These are phyloP conservation scores for Pteromalus puparum DNA, from an alignment of 1,140 invertebrate species.

Conservation along the genomic window DNA sequence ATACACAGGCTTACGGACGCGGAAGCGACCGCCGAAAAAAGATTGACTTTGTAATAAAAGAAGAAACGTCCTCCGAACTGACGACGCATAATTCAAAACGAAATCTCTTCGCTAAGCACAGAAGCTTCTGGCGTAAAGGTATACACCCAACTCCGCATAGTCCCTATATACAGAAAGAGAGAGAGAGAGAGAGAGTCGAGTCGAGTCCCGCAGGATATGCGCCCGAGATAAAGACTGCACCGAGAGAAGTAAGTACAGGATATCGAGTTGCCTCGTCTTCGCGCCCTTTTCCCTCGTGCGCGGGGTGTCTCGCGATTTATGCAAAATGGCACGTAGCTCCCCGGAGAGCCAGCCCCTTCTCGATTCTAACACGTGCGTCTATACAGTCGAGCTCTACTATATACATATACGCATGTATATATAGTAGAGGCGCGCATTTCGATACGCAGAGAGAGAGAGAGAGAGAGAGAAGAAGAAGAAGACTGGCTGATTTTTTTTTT, in stretches of 20 bases:
- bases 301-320: conserved; percentile 75
- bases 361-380: conserved; percentile 70
- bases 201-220: conserved; percentile 14
- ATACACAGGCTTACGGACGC: no score
- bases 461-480: neutral
- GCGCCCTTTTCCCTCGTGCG: conserved; percentile 29
- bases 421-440: no score
- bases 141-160: neutral
- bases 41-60: neutral
- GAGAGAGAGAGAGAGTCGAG: no score
- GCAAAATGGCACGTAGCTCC: conserved; percentile 74
- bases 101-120: neutral
- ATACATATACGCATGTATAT: no score
- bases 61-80: neutral
- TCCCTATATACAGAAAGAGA: neutral
- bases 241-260: conserved; percentile 41
- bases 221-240: neutral
- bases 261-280: conserved; percentile 20
- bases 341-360: conserved; percentile 67
- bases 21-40: neutral
- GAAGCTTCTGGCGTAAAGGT: neutral
- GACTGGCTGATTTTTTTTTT: neutral
- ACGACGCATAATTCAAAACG: neutral
- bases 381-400: neutral
- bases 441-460: no score